Evolutionary conservation across 1,140 invertebrate species (phyloP), one percentile per base, ranked within the genome.

Genomic region (Drosophila carrolli): DNA sequence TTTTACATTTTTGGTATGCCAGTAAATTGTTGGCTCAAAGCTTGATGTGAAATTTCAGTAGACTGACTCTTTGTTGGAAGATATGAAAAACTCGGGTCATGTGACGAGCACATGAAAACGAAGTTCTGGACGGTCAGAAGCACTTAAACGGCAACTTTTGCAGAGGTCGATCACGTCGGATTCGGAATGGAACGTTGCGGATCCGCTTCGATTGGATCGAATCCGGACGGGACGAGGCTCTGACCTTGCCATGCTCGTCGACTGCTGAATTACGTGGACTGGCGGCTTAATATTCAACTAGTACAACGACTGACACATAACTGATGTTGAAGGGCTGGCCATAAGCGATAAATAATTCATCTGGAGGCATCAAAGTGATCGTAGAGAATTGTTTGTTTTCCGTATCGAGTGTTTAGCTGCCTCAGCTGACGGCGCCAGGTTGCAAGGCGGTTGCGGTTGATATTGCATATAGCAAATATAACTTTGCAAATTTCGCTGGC

Each of bases 41-140:
- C 75, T 63, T 60, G 38, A 71, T 55, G 41, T 83, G 63, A 83
- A 83, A 79, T 82, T 83, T 83, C 56, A 83, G 80, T 32, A 54
- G 19, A 29, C 14, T 55, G 19, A 29, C 14, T 55, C 23, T 43
- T 56, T 48, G 58, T 38, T 54, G 16, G 43, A 48, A 66, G 61
- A 68, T 68, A 35, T 14, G 48, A 65, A 54, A 65, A 38, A 23
- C 57, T 14, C 47, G 53, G 51, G 68, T 58, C 79, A 74, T 68
- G 58, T 82, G 76, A 61, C 38, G n/a, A 58, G 46, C 43, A 47
- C 23, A 63, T 61, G 46, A n/a, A 67, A 40, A 8, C 19, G 29
- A 48, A 35, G 40, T 75, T 75, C 72, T 75, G 51, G 58, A 29
- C 37, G 50, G 23, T 38, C 55, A 72, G 40, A 59, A 43, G 46